Base-by-base conservation (phyloP, 2,888 invertebrate genomes). In the Lamellibrachia columna region DNA sequence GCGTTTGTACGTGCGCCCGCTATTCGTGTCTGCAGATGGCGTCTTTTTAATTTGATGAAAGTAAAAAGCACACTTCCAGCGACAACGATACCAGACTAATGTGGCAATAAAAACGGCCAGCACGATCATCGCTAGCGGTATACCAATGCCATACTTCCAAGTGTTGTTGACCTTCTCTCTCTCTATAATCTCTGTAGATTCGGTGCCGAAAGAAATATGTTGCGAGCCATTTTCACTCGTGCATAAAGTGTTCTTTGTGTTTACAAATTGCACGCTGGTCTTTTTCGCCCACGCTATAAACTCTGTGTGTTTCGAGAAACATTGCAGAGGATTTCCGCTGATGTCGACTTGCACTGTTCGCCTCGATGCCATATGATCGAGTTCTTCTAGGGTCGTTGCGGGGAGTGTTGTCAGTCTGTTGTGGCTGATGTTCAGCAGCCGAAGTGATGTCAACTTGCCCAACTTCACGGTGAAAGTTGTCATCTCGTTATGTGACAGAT, bases 351-450 rank as follows among this genome's bases (percentile, higher is more conserved):
- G 75, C n/a, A 75, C n/a, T n/a, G 75, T 15, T 75, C 75, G 15
- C 3, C 4, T n/a, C 75, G 22, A 75, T 75, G 75, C 22, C 75
- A 75, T 4, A 2, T 75, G 15, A n/a, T 75, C 75, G 75, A 75
- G 75, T 22, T 75, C 22, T 75, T 75, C n/a, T 6, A 15, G 75
- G 4, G 75, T 75, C 22, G 75, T n/a, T 2, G 4, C 75, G 15
- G 22, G n/a, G 75, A 75, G 75, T 6, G 75, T 75, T 15, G 11
- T 75, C 75, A 75, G 75, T 15, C 22, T 11, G 75, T 75, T 75
- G 75, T 75, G 75, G 22, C 75, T 75, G 75, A 75, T 75, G 75
- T 75, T 75, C 75, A 75, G 75, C 15, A 75, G 75, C 75, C 75
- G 75, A 75, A 75, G 75, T 22, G 75, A 15, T n/a, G 75, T 22